phyloP scores from a whole-genome alignment of 2,888 invertebrate species.

The Chrysolina americana region DNA sequence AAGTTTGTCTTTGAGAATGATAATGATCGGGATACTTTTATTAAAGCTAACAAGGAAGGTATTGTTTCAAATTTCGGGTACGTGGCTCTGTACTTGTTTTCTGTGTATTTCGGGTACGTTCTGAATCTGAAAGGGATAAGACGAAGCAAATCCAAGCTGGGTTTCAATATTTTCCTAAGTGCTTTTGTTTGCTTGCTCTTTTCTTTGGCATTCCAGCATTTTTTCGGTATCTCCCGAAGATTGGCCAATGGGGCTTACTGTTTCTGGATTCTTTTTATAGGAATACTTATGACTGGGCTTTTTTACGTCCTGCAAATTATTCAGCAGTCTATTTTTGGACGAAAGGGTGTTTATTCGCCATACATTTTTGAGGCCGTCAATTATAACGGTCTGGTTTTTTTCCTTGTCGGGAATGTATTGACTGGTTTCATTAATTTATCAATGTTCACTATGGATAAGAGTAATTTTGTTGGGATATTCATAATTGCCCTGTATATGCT shows the following conservation, averaged over 20 bases:
- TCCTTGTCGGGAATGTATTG: constrained; percentile 85
- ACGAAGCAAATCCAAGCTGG: constrained; percentile 13
- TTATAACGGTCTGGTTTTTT: constrained; percentile 87
- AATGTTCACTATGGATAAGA: constrained; percentile 75
- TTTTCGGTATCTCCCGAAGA: constrained; percentile 81
- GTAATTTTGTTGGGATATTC: constrained; percentile 66
- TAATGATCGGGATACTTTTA: constrained; percentile 73
- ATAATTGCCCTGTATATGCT: constrained; percentile 76
- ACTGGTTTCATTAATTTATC: constrained; percentile 88
- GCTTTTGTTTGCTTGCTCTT: constrained; percentile 33
- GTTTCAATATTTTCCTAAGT: constrained; percentile 33
- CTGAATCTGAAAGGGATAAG: constrained; percentile 66
- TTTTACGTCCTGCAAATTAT: constrained; percentile 74
- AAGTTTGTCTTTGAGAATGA: constrained; percentile 78
- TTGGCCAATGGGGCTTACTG: constrained; percentile 89
- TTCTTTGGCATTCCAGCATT: constrained; percentile 68
- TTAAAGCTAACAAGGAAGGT: constrained; percentile 94
- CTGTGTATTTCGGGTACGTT: constrained; percentile 76
- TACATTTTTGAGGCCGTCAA: constrained; percentile 81
- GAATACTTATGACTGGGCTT: constrained; percentile 73
- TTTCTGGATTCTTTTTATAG: constrained; percentile 80
- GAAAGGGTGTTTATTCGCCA: constrained; percentile 67
- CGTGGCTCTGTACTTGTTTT: constrained; percentile 84
- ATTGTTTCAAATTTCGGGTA: constrained; percentile 89
- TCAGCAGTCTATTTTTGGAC: constrained; percentile 57